phyloP scores from a whole-genome alignment of 1,140 invertebrate genomes.

The Drosophila repleta region DNA sequence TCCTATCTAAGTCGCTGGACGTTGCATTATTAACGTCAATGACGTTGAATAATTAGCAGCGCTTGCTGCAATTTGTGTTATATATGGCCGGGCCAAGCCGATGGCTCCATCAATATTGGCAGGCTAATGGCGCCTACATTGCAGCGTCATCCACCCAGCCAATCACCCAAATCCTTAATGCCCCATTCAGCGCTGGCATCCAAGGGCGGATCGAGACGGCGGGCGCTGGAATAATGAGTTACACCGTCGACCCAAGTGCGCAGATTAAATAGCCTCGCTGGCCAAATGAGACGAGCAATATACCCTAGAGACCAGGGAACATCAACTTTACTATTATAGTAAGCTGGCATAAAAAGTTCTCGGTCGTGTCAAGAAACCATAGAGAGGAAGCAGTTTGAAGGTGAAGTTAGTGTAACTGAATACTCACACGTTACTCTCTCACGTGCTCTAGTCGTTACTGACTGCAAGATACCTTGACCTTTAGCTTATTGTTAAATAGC shows the following conservation, averaged over 20 bases:
- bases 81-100: slow-evolving; percentile 44
- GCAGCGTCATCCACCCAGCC: slow-evolving; percentile 49
- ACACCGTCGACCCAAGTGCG: slow-evolving; percentile 41
- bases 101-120: slow-evolving; percentile 73
- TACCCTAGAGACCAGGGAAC: neutral
- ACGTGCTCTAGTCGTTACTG: too few relatives aligned
- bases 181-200: slow-evolving; percentile 1
- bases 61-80: slow-evolving; percentile 67
- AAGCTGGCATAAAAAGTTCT: too few relatives aligned
- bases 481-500: too few relatives aligned
- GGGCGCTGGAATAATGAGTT: slow-evolving; percentile 44
- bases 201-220: neutral
- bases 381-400: too few relatives aligned
- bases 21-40: slow-evolving; percentile 77
- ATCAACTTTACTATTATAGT: neutral
- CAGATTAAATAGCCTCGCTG: neutral
- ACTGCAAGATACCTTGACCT: too few relatives aligned
- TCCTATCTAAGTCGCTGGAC: slow-evolving; percentile 24
- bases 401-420: too few relatives aligned
- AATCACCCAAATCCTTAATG: neutral
- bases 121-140: slow-evolving; percentile 60
- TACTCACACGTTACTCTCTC: too few relatives aligned
- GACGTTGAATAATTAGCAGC: slow-evolving; percentile 78
- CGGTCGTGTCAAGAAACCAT: too few relatives aligned
- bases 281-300: neutral